Conservation (phyloP, 2,888 invertebrate species). For the Notodonta dromedarius region DNA sequence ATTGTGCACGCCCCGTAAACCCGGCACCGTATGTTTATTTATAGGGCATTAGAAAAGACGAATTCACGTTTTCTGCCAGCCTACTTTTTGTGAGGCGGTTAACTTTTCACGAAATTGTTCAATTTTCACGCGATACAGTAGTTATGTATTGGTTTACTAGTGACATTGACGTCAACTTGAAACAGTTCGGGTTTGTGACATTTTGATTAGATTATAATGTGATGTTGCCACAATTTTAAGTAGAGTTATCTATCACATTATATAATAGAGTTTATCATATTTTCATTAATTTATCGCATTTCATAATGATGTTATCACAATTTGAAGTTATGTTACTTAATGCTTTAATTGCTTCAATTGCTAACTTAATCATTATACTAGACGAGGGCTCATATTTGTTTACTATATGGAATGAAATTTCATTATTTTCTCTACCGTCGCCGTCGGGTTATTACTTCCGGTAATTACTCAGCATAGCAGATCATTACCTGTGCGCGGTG, state of each 20-base stretch:
- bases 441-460: conserved; percentile 26
- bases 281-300: no score
- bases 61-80: conserved; percentile 53
- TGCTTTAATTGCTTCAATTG: no score
- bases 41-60: conserved; percentile 75
- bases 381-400: no score
- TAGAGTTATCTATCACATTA: no score
- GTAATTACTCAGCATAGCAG: conserved; percentile 27
- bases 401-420: no score
- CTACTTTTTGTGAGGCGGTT: conserved; percentile 52
- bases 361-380: no score
- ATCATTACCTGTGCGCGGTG: conserved; percentile 28
- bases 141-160: conserved; percentile 6
- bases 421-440: conserved; percentile 1
- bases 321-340: no score
- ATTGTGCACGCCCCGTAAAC: conserved; percentile 43
- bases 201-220: no score
- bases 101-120: conserved; percentile 44
- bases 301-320: no score
- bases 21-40: conserved; percentile 67
- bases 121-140: conserved; percentile 31
- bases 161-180: not conserved
- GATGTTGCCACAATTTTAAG: no score
- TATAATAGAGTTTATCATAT: no score
- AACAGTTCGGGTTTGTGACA: no score